Evolutionary conservation across 2,888 invertebrate species (phyloP), one percentile per base, ranked within the genome.

Genomic region (Synanthedon myopaeformis): DNA sequence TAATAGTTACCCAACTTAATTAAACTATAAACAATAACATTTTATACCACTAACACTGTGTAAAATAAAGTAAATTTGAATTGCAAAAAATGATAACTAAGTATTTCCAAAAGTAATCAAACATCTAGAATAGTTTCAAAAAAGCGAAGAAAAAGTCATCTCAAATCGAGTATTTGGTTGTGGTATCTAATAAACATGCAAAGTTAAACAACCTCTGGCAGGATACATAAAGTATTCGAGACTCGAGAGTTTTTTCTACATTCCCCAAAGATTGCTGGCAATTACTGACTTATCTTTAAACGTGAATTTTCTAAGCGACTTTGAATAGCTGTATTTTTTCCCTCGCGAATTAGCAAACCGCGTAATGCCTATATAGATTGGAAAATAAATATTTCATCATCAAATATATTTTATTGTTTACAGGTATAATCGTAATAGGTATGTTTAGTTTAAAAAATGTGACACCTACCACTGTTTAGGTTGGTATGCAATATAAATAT

Each of bases 271-370:
- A 81, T 76, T 76, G 70, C 59, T 63, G 65, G 76, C 76, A 80
- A 82, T 80, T 81, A 80, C 76, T 61, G 62, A 65, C 75, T 80
- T 81, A 80, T 81, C 80, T 76, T 66, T 10, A 67, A 70, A 77
- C 78, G 74, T 72, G 78, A 79, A 79, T 79, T 76, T 79, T 77
- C 77, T 74, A 73, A 79, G 73, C 74, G 76, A 76, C 74, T 80
- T 80, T 80, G 80, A 81, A 81, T 78, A 76, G 78, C 76, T 41
- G 75, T 51, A 76, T 76, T 76, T 79, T 79, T 80, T 75, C 76
- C 70, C 70, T 65, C 59, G 72, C 66, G 75, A 65, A 65, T 70
- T 71, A 63, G 68, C 63, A 60, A 66, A 68, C 68, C 65, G 65
- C 63, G 63, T 66, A 74, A 71, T 67, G 67, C 59, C 62, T 58